These are phyloP conservation scores for Drosophila subpulchrella DNA, from an alignment of 1,140 invertebrate species.

Conservation along the genomic window DNA sequence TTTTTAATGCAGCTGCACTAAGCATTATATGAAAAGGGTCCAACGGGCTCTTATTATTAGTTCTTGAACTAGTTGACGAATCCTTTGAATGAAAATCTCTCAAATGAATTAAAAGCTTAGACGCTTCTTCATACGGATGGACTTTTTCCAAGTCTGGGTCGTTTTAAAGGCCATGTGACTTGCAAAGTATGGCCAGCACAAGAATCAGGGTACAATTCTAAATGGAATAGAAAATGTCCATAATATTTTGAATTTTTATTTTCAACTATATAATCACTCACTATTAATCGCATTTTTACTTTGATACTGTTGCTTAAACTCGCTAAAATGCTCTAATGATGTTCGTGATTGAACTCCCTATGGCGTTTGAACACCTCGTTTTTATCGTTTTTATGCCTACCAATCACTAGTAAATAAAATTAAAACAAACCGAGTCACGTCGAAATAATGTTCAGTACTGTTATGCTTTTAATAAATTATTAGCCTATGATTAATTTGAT, in stretches of 20 bases:
- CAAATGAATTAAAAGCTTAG: not conserved
- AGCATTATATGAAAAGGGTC: not conserved
- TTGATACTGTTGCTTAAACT: conserved; percentile 1
- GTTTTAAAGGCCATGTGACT: not conserved
- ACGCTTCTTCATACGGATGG: not conserved
- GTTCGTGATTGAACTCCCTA: not conserved
- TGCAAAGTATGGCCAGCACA: not conserved
- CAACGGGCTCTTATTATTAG: not conserved
- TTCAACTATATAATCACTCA: not conserved
- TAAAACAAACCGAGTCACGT: not conserved
- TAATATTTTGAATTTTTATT: not conserved
- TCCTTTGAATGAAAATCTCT: not conserved
- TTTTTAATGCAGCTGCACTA: conserved; percentile 6
- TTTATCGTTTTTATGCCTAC: not conserved
- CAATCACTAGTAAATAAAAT: not conserved
- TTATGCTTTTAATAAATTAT: conserved; percentile 1
- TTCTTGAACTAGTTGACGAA: not conserved
- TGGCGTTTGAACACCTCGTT: not conserved
- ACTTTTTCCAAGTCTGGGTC: not conserved
- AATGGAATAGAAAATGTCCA: not conserved
- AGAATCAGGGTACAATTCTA: not conserved
- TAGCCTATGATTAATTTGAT: not conserved
- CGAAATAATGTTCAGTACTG: not conserved
- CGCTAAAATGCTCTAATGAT: not conserved
- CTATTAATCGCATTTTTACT: conserved; percentile 11